Conservation (phyloP, 2,113 vertebrate species). For the Oenanthe melanoleuca region DNA sequence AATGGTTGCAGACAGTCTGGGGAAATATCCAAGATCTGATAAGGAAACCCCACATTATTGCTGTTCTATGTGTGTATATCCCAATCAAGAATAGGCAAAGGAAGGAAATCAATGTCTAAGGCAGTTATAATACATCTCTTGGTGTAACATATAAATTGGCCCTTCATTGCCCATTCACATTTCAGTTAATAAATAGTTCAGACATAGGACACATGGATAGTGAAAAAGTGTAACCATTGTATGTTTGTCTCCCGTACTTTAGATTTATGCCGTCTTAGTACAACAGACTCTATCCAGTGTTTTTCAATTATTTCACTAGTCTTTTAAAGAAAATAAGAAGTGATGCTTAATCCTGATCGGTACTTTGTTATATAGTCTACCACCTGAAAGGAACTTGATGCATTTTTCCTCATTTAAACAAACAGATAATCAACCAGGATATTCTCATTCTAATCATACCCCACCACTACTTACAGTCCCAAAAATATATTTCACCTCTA, state of each 20-base stretch:
- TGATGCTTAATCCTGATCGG: slow-evolving; percentile 67
- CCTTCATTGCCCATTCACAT: slow-evolving; percentile 88
- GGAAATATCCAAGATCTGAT: slow-evolving; percentile 85
- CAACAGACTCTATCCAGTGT: slow-evolving; percentile 77
- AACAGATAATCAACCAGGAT: slow-evolving; percentile 57
- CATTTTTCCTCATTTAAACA: slow-evolving; percentile 48
- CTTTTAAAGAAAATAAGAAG: slow-evolving; percentile 82
- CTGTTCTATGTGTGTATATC: slow-evolving; percentile 68
- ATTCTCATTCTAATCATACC: slow-evolving; percentile 27
- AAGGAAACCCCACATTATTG: slow-evolving; percentile 78
- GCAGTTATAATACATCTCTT: slow-evolving; percentile 80
- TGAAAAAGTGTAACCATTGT: slow-evolving; percentile 87
- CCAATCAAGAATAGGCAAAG: slow-evolving; percentile 74
- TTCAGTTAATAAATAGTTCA: slow-evolving; percentile 86
- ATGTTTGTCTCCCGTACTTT: slow-evolving; percentile 75
- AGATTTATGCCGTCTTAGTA: slow-evolving; percentile 91
- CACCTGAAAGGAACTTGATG: slow-evolving; percentile 39
- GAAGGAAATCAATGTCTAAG: slow-evolving; percentile 82
- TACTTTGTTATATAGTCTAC: slow-evolving; percentile 68
- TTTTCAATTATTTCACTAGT: slow-evolving; percentile 87
- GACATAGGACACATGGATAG: slow-evolving; percentile 74
- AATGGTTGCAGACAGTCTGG: slow-evolving; percentile 82
- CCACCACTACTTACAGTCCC: not conserved
- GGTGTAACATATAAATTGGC: slow-evolving; percentile 81
- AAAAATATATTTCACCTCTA: not conserved